Percentiles rank a stretch among this genome's conserved stretches.
Conservation (phyloP, 2,113 vertebrate genomes). For the Romanogobio albipinnatus region DNA sequence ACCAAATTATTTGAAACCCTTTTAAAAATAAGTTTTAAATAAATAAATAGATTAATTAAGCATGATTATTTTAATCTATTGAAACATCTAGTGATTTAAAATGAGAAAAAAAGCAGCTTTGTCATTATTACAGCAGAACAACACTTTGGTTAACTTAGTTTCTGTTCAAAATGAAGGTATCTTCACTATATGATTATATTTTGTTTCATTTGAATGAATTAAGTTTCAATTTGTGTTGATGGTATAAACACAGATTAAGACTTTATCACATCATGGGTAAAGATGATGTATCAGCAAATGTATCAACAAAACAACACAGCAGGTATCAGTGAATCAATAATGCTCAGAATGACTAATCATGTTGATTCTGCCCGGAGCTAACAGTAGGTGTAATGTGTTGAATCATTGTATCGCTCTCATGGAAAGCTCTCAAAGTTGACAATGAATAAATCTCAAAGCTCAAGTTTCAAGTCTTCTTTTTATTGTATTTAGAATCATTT, state of each 20-base stretch:
- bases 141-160: background rate
- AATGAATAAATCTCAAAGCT: background rate
- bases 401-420: background rate
- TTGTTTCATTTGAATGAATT: background rate
- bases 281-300: conserved; percentile 29
- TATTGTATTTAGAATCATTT: background rate
- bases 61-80: no score
- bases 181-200: background rate
- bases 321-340: conserved; percentile 20
- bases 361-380: conserved; percentile 12
- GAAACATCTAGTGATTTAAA: background rate
- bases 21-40: no score
- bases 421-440: conserved; percentile 4
- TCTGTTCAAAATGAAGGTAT: background rate
- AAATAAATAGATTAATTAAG: no score
- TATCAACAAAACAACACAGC: conserved; percentile 20
- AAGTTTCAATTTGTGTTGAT: background rate
- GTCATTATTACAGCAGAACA: background rate
- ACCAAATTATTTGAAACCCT: background rate
- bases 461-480: background rate
- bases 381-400: background rate
- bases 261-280: background rate
- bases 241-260: background rate
- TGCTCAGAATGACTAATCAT: conserved; percentile 8
- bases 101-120: background rate